These are phyloP conservation scores for Tortrix viridana DNA, from an alignment of 2,888 invertebrate species.

Conservation along the genomic window DNA sequence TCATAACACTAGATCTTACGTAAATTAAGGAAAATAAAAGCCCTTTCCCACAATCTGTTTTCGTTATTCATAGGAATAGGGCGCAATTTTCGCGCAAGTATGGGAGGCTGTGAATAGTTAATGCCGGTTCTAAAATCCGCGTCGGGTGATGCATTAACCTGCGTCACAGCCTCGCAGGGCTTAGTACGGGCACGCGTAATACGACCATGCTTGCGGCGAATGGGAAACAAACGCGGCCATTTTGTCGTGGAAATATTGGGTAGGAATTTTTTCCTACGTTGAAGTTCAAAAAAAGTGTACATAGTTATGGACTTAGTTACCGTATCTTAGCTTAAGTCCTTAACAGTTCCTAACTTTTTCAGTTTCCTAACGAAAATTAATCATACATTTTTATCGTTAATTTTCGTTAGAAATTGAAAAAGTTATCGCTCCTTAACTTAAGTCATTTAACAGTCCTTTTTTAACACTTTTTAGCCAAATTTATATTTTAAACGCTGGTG, in stretches of 20 bases:
- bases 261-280: too few relatives aligned
- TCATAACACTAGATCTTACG: neutral
- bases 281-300: too few relatives aligned
- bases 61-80: conserved; percentile 36
- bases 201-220: conserved; percentile 40
- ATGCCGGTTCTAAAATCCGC: conserved; percentile 69
- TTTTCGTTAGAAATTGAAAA: too few relatives aligned
- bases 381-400: too few relatives aligned
- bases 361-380: too few relatives aligned
- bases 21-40: conserved; percentile 17
- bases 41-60: conserved; percentile 25
- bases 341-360: too few relatives aligned
- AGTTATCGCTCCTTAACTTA: too few relatives aligned
- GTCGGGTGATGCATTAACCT: conserved; percentile 69
- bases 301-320: too few relatives aligned
- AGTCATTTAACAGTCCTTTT: too few relatives aligned
- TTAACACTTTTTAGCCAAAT: too few relatives aligned
- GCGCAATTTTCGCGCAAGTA: conserved; percentile 42
- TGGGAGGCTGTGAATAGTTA: conserved; percentile 65
- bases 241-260: neutral
- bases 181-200: conserved; percentile 57
- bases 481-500: too few relatives aligned
- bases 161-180: conserved; percentile 67
- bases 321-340: too few relatives aligned
- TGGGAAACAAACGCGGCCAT: neutral